Evolutionary conservation across 2,888 invertebrate genomes (phyloP), one percentile per base, ranked within the genome.

Genomic region (Rutpela maculata): DNA sequence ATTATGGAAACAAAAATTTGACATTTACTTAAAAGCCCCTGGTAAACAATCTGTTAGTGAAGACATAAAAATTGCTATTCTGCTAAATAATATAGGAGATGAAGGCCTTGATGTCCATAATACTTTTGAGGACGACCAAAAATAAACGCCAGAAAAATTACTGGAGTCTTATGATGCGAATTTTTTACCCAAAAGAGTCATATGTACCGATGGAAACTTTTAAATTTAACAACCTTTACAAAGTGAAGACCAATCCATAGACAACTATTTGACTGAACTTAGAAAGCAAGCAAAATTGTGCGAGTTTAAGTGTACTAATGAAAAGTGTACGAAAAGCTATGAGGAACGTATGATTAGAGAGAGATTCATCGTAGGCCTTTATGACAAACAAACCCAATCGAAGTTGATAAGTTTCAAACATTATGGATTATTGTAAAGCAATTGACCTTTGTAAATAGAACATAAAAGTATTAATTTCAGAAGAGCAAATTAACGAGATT

Each of bases 1-100:
- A 7, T 57, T 68, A 18, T 76, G 62, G 67, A 73, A 73, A 56
- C 68, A 76, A 63, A 57, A 62, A 60, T 72, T 76, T 22, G 60
- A 71, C 9, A 19, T 76, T n/a, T 76, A 68, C 55, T 26, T 75
- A 22, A n/a, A 31, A 57, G 75, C 70, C 19, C 17, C 63, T 38
- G 75, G 65, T n/a, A 26, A 72, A 73, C 57, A 55, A 12, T 2
- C 31, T 31, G 35, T 50, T 15, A 0, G n/a, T 55, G 68, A 76
- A 19, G 68, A 76, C 18, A 38, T 57, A 18, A 76, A 76, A 55
- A 73, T 73, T 26, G 73, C 73, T 0, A 67, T 76, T 35, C 19
- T 68, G n/a, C 62, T 76, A 38, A 68, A 63, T 60, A 38, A 50
- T 11, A 55, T 73, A 17, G 68, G 76, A 12, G 38, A 69, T 75